Percentiles rank a stretch among this genome's conserved stretches.
These are phyloP conservation scores for Salarias fasciatus DNA, from an alignment of 2,797 vertebrate genomes.

Conservation along the genomic window DNA sequence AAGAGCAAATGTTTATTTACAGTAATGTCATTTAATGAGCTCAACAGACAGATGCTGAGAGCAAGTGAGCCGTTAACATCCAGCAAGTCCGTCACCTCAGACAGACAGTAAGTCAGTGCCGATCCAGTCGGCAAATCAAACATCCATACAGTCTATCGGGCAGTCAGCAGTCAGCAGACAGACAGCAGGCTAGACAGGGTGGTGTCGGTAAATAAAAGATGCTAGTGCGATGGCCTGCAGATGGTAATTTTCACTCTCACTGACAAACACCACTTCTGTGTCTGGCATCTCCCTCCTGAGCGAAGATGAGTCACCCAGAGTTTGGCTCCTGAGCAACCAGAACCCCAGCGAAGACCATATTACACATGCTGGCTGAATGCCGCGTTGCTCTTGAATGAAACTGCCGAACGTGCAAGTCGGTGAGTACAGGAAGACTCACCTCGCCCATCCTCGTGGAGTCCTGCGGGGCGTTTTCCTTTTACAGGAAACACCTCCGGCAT, in stretches of 20 bases:
- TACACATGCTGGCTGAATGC: conserved; percentile 54
- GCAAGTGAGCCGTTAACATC: conserved; percentile 20
- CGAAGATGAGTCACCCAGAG: conserved; percentile 75
- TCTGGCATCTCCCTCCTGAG: conserved; percentile 71
- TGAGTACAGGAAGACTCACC: conserved; percentile 17
- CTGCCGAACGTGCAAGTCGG: conserved; percentile 37
- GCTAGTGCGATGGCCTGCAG: conserved; percentile 66
- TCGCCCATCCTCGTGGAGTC: conserved; percentile 21
- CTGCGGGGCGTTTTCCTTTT: conserved; percentile 11
- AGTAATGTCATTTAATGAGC: conserved; percentile 15
- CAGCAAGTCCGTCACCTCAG: conserved; percentile 10
- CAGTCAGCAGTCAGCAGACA: conserved; percentile 51
- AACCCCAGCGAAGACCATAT: conserved; percentile 61
- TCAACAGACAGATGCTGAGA: conserved; percentile 17
- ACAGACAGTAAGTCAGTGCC: conserved; percentile 21
- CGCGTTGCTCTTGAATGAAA: conserved; percentile 45
- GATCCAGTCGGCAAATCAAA: conserved; percentile 57
- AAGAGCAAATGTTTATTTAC: conserved; percentile 21
- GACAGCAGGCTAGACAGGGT: conserved; percentile 67
- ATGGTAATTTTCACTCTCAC: conserved; percentile 75
- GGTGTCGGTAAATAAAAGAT: conserved; percentile 80
- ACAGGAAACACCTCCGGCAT: conserved; percentile 27
- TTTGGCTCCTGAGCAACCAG: conserved; percentile 64
- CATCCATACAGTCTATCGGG: conserved; percentile 55
- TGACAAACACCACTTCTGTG: conserved; percentile 72